These are phyloP conservation scores for Xanthia togata DNA, from an alignment of 2,888 invertebrate genomes.

Conservation along the genomic window DNA sequence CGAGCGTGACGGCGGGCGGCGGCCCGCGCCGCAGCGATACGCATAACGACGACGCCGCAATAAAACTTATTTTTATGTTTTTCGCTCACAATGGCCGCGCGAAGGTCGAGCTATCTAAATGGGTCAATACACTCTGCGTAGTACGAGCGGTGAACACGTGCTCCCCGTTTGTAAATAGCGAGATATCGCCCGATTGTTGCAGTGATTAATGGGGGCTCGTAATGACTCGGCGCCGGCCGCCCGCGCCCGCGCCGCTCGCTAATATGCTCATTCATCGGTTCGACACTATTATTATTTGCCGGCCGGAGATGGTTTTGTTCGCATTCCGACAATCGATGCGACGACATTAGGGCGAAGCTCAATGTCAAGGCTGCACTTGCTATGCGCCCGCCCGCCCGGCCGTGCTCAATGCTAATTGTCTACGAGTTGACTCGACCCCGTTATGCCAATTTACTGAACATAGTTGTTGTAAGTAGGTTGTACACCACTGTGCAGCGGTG, in stretches of 20 bases:
- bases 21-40: conserved; percentile 85
- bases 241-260: conserved; percentile 83
- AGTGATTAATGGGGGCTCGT: conserved; percentile 90
- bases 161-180: conserved; percentile 91
- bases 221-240: conserved; percentile 85
- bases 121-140: conserved; percentile 90
- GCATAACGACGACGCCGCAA: conserved; percentile 90
- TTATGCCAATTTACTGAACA: conserved; percentile 72
- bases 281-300: conserved; percentile 87
- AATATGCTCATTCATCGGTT: conserved; percentile 89
- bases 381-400: conserved; percentile 77
- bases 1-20: conserved; percentile 82
- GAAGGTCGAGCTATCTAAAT: conserved; percentile 91
- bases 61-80: conserved; percentile 91
- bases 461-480: conserved; percentile 62
- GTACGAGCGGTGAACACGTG: conserved; percentile 89
- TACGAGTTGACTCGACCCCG: conserved; percentile 77
- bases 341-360: conserved; percentile 86
- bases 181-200: conserved; percentile 91
- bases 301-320: conserved; percentile 87
- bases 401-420: conserved; percentile 81
- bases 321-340: conserved; percentile 85
- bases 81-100: conserved; percentile 91
- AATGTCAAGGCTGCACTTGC: conserved; percentile 90
- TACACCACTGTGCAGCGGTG: conserved; percentile 29